Base-by-base conservation (phyloP, 2,888 invertebrate genomes). In the Pharmacophagus antenor region DNA sequence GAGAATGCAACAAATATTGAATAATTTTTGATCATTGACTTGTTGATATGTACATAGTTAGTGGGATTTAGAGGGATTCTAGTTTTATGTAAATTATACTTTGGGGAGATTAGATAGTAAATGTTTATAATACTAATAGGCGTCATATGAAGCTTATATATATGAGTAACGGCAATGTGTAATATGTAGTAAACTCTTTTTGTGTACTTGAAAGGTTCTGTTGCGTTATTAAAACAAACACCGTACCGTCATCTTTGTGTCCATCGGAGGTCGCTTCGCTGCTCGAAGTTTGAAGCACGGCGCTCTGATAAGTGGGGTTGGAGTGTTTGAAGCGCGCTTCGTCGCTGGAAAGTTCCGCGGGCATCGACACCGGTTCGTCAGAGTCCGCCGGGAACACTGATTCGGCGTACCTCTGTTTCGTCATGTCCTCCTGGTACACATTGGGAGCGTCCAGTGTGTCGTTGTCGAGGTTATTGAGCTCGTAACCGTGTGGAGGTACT, bases 241-340 rank as follows among this genome's bases (percentile, higher is more conserved):
- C 64, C 70, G 69, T 67, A 91, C 91, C 85, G 62, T 91, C 91
- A 66, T 91, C 91, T 67, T 87, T 91, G 66, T 80, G 76, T 49
- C 77, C 80, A 62, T 89, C 88, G 17, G 80, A 76, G 12, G 80
- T 71, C 12, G 73, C 76, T 52, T 85, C 88, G 56, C 74, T 82
- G 58, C 92, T 92, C 2, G 69, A 81, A 54, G 90, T 89, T 63
- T 91, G 92, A 2, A 95, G 92, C 73, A 95, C 94, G 15, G 95
- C 95, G 63, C 95, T 95, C 73, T 95, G 95, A 76, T 95, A 95
- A 41, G 93, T 92, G 0, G 95, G 95, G 72, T 93, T 95, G 58
- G 94, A 92, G 76, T 95, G 93, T 71, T 94, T 94, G 80, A 95
- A 95, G 62, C 92, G 87, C 61, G 87, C 79, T 66, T 89, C 91